Evolutionary conservation across 1,140 invertebrate species (phyloP).

Genomic region (Lordiphosa clarofinis): DNA sequence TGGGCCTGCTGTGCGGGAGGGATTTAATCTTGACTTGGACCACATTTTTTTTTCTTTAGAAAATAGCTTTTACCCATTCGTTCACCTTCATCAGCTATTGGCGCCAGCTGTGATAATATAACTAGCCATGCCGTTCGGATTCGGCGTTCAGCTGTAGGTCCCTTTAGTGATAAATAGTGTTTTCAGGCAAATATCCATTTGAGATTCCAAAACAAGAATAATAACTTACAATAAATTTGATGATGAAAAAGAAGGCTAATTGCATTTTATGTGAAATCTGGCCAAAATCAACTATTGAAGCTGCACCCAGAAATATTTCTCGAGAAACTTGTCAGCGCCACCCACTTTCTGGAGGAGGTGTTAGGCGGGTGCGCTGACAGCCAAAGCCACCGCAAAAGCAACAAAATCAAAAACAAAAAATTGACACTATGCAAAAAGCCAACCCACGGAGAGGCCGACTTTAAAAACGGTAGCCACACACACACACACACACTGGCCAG

Average conservation of each 20-base stretch:
- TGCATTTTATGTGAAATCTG: conserved; percentile 35
- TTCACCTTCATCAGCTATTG: too few species aligned
- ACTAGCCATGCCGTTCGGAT: too few species aligned
- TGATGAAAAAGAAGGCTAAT: conserved; percentile 24
- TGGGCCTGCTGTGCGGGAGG: too few species aligned
- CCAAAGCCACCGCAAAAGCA: conserved; percentile 7
- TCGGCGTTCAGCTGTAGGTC: too few species aligned
- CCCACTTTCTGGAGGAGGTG: conserved; percentile 63
- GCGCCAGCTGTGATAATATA: too few species aligned
- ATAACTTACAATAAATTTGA: not conserved
- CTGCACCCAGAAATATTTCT: conserved; percentile 51
- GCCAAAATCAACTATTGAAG: conserved; percentile 41
- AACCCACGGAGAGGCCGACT: conserved; percentile 58
- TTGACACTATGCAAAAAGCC: conserved; percentile 73
- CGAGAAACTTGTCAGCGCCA: conserved; percentile 64
- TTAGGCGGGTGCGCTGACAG: conserved; percentile 63
- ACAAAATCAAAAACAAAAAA: conserved; percentile 32
- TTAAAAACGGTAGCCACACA: conserved; percentile 59
- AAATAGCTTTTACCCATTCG: too few species aligned
- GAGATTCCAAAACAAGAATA: not conserved
- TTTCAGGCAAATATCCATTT: not conserved
- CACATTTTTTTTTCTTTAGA: too few species aligned
- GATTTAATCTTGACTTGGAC: too few species aligned
- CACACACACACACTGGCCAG: conserved; percentile 35
- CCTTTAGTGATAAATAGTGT: not conserved